Percentiles rank a stretch among this genome's conserved stretches.
Conservation (phyloP, 2,797 vertebrate genomes). For the Corythornis leucogaster region DNA sequence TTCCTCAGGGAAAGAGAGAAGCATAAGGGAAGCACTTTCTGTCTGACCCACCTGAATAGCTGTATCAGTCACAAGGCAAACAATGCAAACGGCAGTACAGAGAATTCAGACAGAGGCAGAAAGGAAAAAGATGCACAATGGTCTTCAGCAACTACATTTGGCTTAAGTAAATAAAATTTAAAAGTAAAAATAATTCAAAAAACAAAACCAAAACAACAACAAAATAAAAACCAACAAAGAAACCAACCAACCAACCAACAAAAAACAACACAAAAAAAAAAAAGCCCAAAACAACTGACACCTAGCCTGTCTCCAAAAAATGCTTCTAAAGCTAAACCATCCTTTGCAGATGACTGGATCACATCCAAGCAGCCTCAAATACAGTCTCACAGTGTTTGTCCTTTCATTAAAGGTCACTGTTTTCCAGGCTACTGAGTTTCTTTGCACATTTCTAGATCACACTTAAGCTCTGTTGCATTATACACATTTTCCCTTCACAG, state of each 20-base stretch:
- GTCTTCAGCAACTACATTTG: background rate
- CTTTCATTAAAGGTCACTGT: slow-evolving; percentile 47
- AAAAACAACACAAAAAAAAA: too few relatives aligned
- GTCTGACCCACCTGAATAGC: slow-evolving; percentile 5
- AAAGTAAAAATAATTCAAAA: background rate
- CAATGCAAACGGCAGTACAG: background rate
- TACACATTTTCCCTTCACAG: slow-evolving; percentile 10
- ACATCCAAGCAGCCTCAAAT: slow-evolving; percentile 31
- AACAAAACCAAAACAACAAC: too few relatives aligned
- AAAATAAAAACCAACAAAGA: too few relatives aligned
- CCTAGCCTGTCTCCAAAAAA: background rate
- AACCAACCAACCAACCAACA: too few relatives aligned
- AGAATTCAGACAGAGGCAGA: background rate
- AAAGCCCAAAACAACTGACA: background rate
- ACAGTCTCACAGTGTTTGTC: slow-evolving; percentile 1
- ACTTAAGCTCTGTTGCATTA: slow-evolving; percentile 24
- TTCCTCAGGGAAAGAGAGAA: slow-evolving; percentile 18
- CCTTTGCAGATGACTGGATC: slow-evolving; percentile 40
- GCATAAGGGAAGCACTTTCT: background rate
- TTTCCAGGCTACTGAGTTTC: slow-evolving; percentile 45
- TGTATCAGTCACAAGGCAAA: background rate
- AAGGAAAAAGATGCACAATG: background rate
- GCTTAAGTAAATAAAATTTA: background rate
- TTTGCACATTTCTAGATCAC: slow-evolving; percentile 46
- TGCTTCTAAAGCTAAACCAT: background rate